phyloP scores from a whole-genome alignment of 2,888 invertebrate species.

The Phytoseiulus persimilis region DNA sequence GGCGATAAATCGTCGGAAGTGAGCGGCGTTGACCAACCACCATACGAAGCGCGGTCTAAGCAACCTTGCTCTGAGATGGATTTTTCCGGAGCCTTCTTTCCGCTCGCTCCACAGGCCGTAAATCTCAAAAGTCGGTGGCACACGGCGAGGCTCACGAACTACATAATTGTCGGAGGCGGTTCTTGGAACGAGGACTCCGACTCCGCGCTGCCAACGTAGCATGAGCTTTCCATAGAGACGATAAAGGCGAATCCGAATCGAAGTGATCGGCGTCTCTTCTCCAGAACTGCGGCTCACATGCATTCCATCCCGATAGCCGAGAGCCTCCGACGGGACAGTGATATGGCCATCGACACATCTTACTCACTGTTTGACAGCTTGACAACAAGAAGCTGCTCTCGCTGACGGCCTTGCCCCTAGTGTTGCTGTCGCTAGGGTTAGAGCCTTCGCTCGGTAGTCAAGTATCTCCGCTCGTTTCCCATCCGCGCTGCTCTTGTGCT shows the following conservation, averaged over 20 bases:
- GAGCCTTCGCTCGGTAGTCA: not conserved
- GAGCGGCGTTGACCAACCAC: not conserved
- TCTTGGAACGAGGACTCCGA: not conserved
- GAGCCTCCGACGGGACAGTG: not conserved
- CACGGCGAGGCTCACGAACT: not conserved
- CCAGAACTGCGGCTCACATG: not conserved
- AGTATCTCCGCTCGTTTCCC: not conserved
- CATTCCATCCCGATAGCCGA: not conserved
- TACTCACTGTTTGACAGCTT: not conserved
- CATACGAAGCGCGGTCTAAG: not conserved
- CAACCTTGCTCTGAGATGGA: not conserved
- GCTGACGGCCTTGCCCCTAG: not conserved
- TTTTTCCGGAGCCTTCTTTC: not conserved
- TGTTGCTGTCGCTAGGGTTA: not conserved
- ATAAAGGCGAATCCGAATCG: no score
- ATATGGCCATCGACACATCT: not conserved
- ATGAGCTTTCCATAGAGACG: no score
- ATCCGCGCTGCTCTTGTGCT: not conserved
- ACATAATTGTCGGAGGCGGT: not conserved
- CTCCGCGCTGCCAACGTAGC: not conserved
- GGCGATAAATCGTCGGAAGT: not conserved
- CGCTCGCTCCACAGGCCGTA: not conserved
- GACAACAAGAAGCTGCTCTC: not conserved
- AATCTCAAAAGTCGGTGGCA: not conserved
- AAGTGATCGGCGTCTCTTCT: not conserved